Base-by-base conservation (phyloP, 2,797 vertebrate genomes). In the Glyptemys insculpta region DNA sequence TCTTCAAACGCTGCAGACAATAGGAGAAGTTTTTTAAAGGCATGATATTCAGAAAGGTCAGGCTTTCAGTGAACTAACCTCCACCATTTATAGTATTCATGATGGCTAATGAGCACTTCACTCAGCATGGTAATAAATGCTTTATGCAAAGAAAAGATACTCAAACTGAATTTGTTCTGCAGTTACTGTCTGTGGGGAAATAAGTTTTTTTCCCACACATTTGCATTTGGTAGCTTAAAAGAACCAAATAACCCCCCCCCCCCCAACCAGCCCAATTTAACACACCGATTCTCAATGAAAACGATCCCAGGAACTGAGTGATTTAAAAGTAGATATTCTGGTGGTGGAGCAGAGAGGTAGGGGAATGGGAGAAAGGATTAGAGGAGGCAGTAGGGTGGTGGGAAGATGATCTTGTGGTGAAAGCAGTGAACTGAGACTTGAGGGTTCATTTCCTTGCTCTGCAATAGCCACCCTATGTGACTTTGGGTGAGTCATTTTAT, bases 41-140 rank as follows among this genome's bases (percentile, higher is more conserved):
- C 97, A 97, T 97, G 94, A 97, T 98, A 96, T 95, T 97, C 98
- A 96, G 97, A 99, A 99, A 99, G 99, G 99, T 99, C 99, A 99
- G 98, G 96, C 98, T 98, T 94, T 98, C 97, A 98, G 98, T 96
- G 97, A 98, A 98, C 98, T 97, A 94, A 97, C 97, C 97, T 95
- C 94, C 62, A 97, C 97, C 90, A 85, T 95, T 95, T 94, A 88
- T 90, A 96, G 96, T 72, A 97, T 97, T 98, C 96, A 95, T 98
- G 97, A 98, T 94, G 96, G 98, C 99, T 99, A 99, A 99, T 99
- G 99, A 99, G 99, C 98, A 78, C 97, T 98, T 97, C 95, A 91
- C 95, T 98, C 96, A 81, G 96, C 89, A 97, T 94, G 79, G 79
- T 98, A 98, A 98, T 98, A 98, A 98, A 91, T 56, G 91, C 57